Evolutionary conservation across 2,113 vertebrate genomes (phyloP).

Genomic region (Dipodomys stephensi): DNA sequence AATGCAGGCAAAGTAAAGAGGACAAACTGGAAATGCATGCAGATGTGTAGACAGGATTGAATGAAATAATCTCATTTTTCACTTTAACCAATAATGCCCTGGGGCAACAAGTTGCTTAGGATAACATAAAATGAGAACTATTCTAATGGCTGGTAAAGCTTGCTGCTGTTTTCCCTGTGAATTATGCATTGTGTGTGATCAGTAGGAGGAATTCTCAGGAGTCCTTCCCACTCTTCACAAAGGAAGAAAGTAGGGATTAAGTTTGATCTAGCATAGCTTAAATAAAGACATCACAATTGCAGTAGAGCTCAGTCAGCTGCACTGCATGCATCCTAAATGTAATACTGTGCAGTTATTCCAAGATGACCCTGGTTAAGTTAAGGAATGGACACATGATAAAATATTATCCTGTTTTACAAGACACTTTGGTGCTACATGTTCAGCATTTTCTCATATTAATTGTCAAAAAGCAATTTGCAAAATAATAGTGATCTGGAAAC

Average conservation of each 20-base stretch:
- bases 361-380: neutral
- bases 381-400: neutral
- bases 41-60: neutral
- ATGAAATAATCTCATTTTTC: neutral
- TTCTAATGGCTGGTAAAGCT: neutral
- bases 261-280: neutral
- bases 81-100: neutral
- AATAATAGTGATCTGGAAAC: constrained; percentile 42
- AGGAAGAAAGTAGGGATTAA: neutral
- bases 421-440: neutral
- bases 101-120: neutral
- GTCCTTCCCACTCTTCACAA: neutral
- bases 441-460: constrained; percentile 38
- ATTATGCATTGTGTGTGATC: neutral
- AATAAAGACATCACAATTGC: neutral
- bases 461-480: constrained; percentile 11
- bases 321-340: neutral
- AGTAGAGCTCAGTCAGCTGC: accelerated
- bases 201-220: neutral
- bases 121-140: neutral
- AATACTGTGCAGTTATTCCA: neutral
- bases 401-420: neutral
- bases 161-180: neutral
- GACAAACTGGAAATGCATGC: neutral
- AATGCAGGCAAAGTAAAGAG: too few relatives aligned